Percentiles rank a stretch among this genome's conserved stretches.
Evolutionary conservation across 1,140 invertebrate genomes (phyloP).

Genomic region (Drosophila kanapiae): DNA sequence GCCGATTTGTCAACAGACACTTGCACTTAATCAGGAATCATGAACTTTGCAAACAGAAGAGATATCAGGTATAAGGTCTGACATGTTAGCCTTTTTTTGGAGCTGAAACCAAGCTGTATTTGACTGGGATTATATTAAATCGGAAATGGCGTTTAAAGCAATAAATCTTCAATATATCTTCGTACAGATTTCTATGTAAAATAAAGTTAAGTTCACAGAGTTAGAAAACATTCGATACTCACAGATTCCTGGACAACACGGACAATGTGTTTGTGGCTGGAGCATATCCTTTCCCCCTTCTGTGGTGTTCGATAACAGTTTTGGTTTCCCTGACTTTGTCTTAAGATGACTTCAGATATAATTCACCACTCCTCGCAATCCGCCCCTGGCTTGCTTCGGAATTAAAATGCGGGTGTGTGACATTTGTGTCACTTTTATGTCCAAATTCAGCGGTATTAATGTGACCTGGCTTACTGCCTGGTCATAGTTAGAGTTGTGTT

Average conservation of each 20-base stretch:
- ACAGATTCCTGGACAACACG: slow-evolving; percentile 17
- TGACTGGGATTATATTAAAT: too few relatives aligned
- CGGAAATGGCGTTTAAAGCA: too few relatives aligned
- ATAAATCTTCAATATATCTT: too few relatives aligned
- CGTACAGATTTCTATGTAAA: too few relatives aligned
- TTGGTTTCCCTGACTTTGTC: slow-evolving; percentile 45
- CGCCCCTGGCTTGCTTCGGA: slow-evolving; percentile 7
- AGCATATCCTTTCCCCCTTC: background rate
- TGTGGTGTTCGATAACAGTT: slow-evolving; percentile 49
- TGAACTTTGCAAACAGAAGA: too few relatives aligned
- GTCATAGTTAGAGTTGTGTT: slow-evolving; percentile 45
- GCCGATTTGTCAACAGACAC: too few relatives aligned
- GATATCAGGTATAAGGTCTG: too few relatives aligned
- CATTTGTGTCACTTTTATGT: slow-evolving; percentile 82
- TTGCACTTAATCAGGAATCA: too few relatives aligned
- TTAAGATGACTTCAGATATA: slow-evolving; percentile 52
- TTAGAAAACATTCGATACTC: background rate
- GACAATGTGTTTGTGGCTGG: slow-evolving; percentile 30
- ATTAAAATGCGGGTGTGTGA: slow-evolving; percentile 74
- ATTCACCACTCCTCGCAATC: slow-evolving; percentile 12
- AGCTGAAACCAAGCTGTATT: too few relatives aligned
- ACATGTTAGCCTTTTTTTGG: too few relatives aligned
- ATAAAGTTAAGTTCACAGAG: too few relatives aligned
- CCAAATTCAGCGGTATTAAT: slow-evolving; percentile 73
- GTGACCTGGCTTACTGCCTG: slow-evolving; percentile 63